Evolutionary conservation across 2,888 invertebrate genomes (phyloP).

Genomic region (Pherbina coryleti): DNA sequence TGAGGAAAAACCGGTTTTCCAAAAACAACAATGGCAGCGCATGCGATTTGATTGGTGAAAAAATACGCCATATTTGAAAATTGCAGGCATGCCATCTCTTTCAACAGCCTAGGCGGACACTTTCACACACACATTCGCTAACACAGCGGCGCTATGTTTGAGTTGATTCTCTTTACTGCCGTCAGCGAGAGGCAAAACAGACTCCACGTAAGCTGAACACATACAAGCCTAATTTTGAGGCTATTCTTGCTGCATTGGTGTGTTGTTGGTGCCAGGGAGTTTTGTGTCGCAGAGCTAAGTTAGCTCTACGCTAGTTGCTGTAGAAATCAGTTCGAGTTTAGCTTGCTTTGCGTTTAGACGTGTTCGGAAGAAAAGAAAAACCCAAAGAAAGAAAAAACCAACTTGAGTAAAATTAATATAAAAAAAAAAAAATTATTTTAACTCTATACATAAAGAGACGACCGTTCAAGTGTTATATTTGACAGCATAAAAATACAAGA

Average conservation of each 20-base stretch:
- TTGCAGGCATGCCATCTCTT: slow-evolving; percentile 56
- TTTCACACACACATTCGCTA: slow-evolving; percentile 42
- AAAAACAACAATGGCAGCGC: slow-evolving; percentile 57
- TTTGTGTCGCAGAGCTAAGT: slow-evolving; percentile 46
- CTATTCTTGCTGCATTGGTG: neutral
- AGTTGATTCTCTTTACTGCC: slow-evolving; percentile 50
- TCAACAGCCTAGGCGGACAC: slow-evolving; percentile 44
- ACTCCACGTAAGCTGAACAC: too few relatives aligned
- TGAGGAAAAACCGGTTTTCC: slow-evolving; percentile 20
- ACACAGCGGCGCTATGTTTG: slow-evolving; percentile 19
- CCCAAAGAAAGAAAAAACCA: slow-evolving; percentile 31
- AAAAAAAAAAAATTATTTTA: slow-evolving; percentile 4
- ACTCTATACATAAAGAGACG: neutral
- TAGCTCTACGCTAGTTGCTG: slow-evolving; percentile 43
- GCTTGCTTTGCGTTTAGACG: slow-evolving; percentile 65
- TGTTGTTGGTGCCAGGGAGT: neutral
- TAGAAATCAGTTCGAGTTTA: slow-evolving; percentile 67
- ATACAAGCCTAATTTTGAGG: too few relatives aligned
- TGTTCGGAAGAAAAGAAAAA: slow-evolving; percentile 58
- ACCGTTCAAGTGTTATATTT: neutral
- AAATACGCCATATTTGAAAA: slow-evolving; percentile 70
- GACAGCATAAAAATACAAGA: slow-evolving; percentile 25
- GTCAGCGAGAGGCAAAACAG: slow-evolving; percentile 30
- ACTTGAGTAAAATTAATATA: slow-evolving; percentile 25
- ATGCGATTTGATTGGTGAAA: slow-evolving; percentile 69